These are phyloP conservation scores for Anneissia japonica DNA, from an alignment of 35 echinoderm and acorn worm genomes.

Conservation along the genomic window DNA sequence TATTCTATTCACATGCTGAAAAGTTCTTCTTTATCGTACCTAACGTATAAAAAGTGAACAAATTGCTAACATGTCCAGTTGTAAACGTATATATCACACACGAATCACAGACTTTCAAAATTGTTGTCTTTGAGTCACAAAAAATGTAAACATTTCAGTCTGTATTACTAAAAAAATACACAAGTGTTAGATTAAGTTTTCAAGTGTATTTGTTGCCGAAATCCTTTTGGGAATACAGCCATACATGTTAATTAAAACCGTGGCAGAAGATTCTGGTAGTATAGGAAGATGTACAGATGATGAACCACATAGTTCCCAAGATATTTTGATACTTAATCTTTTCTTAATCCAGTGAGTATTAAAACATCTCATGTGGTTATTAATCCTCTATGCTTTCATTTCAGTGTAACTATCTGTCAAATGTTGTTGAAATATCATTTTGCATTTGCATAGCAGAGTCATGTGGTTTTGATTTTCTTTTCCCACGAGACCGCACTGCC, in stretches of 20 bases:
- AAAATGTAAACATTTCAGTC: no score
- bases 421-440: background rate
- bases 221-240: background rate
- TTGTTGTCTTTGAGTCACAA: no score
- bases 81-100: no score
- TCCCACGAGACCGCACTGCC: background rate
- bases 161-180: background rate
- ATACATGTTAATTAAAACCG: background rate
- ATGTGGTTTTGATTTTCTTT: background rate
- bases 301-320: background rate
- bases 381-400: background rate
- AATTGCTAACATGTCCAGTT: no score
- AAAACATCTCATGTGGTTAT: background rate
- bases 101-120: no score
- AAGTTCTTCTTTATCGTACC: no score
- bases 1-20: no score
- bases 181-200: no score
- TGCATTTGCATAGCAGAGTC: background rate
- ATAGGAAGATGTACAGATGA: no score
- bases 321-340: background rate
- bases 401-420: background rate
- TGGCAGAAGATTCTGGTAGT: background rate
- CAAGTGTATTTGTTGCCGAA: no score
- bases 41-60: no score
- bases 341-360: background rate